These are phyloP conservation scores for Lordiphosa clarofinis DNA, from an alignment of 1,140 invertebrate genomes.

Conservation along the genomic window DNA sequence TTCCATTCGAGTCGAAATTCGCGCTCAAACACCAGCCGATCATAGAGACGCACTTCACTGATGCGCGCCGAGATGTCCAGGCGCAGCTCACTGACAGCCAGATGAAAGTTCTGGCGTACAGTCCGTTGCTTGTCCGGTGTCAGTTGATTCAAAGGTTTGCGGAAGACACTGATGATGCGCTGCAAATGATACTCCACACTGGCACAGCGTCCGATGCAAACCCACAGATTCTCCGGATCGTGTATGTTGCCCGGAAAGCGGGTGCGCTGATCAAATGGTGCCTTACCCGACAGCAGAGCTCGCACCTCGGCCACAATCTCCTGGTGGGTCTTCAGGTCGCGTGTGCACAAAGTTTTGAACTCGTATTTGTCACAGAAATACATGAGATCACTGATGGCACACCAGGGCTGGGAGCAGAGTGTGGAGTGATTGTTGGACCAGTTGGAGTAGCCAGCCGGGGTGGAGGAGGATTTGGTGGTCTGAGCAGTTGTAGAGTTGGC, in stretches of 20 bases:
- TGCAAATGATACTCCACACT: constrained; percentile 73
- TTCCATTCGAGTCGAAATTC: constrained; percentile 74
- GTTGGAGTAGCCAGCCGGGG: constrained; percentile 57
- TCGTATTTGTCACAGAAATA: constrained; percentile 76
- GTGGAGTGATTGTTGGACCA: constrained; percentile 59
- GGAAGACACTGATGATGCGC: constrained; percentile 64
- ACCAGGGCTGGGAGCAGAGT: constrained; percentile 60
- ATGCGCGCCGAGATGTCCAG: constrained; percentile 74
- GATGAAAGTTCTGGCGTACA: constrained; percentile 70
- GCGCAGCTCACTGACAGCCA: constrained; percentile 68
- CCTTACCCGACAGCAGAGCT: constrained; percentile 44
- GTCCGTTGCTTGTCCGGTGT: constrained; percentile 67
- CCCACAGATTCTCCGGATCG: constrained; percentile 75
- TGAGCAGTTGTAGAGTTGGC: constrained; percentile 8
- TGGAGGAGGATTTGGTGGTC: constrained; percentile 20
- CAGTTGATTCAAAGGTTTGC: constrained; percentile 63
- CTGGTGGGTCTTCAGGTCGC: constrained; percentile 57
- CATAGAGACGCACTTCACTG: constrained; percentile 67
- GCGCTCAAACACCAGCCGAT: constrained; percentile 66
- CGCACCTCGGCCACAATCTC: constrained; percentile 66
- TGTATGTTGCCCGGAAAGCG: constrained; percentile 72
- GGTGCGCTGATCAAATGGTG: constrained; percentile 65
- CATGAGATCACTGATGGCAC: constrained; percentile 73
- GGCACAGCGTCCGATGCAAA: constrained; percentile 70
- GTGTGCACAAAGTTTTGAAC: constrained; percentile 60